Evolutionary conservation across 2,888 invertebrate genomes (phyloP).

Genomic region (Nomada flava): DNA sequence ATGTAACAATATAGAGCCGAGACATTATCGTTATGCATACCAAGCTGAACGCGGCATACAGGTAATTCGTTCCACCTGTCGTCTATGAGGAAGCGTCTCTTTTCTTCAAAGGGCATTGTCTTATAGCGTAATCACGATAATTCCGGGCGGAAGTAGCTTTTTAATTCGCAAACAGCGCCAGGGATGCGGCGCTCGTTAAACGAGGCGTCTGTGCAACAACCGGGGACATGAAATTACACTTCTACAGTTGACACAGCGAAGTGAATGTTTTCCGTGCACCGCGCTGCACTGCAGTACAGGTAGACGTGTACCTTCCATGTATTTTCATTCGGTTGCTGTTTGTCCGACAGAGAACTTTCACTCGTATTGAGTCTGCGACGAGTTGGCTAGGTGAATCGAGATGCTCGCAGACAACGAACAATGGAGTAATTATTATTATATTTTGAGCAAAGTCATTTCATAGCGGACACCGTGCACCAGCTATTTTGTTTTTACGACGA

Average conservation of each 20-base stretch:
- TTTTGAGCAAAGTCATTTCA: constrained; percentile 42
- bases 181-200: constrained; percentile 16
- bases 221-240: constrained; percentile 38
- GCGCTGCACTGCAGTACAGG: constrained; percentile 4
- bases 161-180: neutral
- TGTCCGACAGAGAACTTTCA: constrained; percentile 57
- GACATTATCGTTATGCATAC: neutral
- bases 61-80: constrained; percentile 34
- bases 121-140: neutral
- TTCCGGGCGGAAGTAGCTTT: constrained; percentile 17
- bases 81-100: neutral
- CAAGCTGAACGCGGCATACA: neutral
- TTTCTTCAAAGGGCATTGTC: neutral
- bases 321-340: constrained; percentile 34
- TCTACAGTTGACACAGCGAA: constrained; percentile 12
- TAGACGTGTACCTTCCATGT: constrained; percentile 8
- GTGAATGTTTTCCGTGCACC: constrained; percentile 24
- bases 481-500: constrained; percentile 29
- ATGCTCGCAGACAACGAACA: constrained; percentile 30
- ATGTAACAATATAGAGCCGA: neutral
- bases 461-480: constrained; percentile 14
- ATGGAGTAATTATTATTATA: constrained; percentile 52
- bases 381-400: constrained; percentile 32
- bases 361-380: constrained; percentile 48
- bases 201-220: constrained; percentile 16